These are phyloP conservation scores for Pristis pectinata DNA, from an alignment of 2,797 vertebrate species.

Conservation along the genomic window DNA sequence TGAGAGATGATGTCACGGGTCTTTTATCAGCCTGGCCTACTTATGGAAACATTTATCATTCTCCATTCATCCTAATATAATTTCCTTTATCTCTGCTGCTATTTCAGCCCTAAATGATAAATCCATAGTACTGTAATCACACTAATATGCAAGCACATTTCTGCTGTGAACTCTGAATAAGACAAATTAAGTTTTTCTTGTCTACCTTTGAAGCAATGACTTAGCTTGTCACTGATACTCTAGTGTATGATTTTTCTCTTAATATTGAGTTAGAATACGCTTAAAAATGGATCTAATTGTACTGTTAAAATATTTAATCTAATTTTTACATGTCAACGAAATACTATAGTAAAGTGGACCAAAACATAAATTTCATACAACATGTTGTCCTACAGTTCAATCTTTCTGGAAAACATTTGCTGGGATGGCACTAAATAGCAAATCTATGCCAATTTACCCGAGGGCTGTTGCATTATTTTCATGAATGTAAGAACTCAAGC, in stretches of 20 bases:
- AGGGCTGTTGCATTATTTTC: too few species aligned
- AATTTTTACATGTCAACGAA: not conserved
- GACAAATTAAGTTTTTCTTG: not conserved
- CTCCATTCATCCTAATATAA: not conserved
- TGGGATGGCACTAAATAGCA: too few species aligned
- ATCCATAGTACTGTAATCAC: not conserved
- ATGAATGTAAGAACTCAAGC: too few species aligned
- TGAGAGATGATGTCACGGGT: not conserved
- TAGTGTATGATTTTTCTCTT: not conserved
- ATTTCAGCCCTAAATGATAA: conserved; percentile 11
- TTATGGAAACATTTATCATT: conserved; percentile 9
- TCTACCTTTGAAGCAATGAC: conserved; percentile 19
- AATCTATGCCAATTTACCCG: too few species aligned
- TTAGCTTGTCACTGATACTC: not conserved
- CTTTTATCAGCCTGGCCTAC: not conserved
- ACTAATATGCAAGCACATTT: not conserved
- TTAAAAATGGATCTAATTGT: not conserved
- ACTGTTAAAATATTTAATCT: not conserved
- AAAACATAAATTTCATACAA: not conserved
- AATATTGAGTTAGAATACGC: not conserved
- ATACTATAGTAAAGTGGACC: not conserved
- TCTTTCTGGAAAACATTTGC: too few species aligned
- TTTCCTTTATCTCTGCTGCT: not conserved
- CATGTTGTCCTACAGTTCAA: not conserved
- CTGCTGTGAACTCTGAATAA: not conserved